These are phyloP conservation scores for Amitus sp. DNA, from an alignment of 2,888 invertebrate species.

Conservation along the genomic window DNA sequence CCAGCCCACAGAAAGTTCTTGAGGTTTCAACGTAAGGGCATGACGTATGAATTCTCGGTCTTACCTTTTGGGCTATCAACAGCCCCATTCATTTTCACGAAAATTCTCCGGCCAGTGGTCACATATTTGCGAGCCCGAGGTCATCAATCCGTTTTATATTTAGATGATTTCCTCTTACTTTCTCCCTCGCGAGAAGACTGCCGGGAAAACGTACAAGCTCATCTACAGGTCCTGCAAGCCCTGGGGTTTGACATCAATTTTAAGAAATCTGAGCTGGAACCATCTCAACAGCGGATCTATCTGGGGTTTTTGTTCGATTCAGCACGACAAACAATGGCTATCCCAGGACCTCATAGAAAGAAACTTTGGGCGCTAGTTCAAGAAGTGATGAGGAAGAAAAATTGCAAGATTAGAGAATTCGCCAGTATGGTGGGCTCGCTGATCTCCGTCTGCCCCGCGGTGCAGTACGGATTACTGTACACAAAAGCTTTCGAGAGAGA, in stretches of 20 bases:
- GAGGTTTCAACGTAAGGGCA: slow-evolving; percentile 13
- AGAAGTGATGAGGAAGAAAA: neutral
- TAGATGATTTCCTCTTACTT: slow-evolving; percentile 15
- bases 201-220: neutral
- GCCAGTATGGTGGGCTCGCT: slow-evolving; percentile 25
- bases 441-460: slow-evolving; percentile 23
- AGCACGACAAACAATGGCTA: slow-evolving; percentile 3
- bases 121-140: neutral
- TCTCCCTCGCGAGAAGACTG: slow-evolving; percentile 4
- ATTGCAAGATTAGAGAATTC: slow-evolving; percentile 10
- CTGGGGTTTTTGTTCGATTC: slow-evolving; percentile 21
- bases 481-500: slow-evolving; percentile 20
- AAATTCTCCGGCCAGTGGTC: slow-evolving; percentile 12
- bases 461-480: slow-evolving; percentile 19
- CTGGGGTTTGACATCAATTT: slow-evolving; percentile 11
- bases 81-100: slow-evolving; percentile 17
- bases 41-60: slow-evolving; percentile 8
- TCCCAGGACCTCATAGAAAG: slow-evolving; percentile 2
- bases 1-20: slow-evolving; percentile 9
- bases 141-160: slow-evolving; percentile 13
- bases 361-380: neutral
- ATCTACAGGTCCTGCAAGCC: neutral
- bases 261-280: slow-evolving; percentile 7
- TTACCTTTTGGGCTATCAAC: slow-evolving; percentile 10
- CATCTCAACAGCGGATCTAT: slow-evolving; percentile 3